A percentile compares a stretch with the other conserved stretches of the same genome.
These are phyloP conservation scores for Sebastes fasciatus DNA, from an alignment of 2,113 vertebrate genomes.

Conservation along the genomic window DNA sequence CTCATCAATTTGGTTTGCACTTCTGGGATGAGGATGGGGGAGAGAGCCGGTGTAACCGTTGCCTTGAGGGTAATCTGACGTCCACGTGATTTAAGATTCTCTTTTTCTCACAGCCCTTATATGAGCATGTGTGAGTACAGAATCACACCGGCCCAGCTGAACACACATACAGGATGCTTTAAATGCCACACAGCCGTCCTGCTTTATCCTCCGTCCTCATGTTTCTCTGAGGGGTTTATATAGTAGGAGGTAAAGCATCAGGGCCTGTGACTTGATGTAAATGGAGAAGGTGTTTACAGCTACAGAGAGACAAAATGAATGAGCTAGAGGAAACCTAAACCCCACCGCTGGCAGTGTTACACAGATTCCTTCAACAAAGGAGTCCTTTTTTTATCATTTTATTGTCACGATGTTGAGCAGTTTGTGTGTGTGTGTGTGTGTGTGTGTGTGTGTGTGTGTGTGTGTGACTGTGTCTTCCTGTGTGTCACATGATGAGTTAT, in stretches of 20 bases:
- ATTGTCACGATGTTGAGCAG: constrained; percentile 33
- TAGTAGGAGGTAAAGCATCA: constrained; percentile 42
- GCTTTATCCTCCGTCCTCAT: constrained; percentile 42
- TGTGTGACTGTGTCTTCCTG: constrained; percentile 6
- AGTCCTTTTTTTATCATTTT: constrained; percentile 48
- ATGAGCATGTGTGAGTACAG: constrained; percentile 22
- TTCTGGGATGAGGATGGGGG: constrained; percentile 25
- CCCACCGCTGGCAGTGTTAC: constrained; percentile 28
- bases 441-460: constrained; percentile 24
- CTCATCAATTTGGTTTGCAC: constrained; percentile 62
- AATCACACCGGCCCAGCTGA: constrained; percentile 20
- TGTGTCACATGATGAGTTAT: constrained; percentile 5
- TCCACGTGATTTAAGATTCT: constrained; percentile 59
- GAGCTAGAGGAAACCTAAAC: constrained; percentile 46
- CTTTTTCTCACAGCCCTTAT: constrained; percentile 2
- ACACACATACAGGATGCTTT: constrained; percentile 48
- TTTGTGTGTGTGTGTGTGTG: background rate
- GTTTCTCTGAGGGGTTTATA: constrained; percentile 43
- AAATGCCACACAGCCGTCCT: constrained; percentile 34
- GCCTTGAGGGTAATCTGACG: constrained; percentile 52
- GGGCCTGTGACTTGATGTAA: constrained; percentile 43
- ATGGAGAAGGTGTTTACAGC: constrained; percentile 67
- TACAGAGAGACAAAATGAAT: constrained; percentile 52
- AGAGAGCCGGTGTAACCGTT: constrained; percentile 33
- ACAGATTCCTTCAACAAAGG: constrained; percentile 48